A percentile compares a stretch with the other conserved stretches of the same genome.
Evolutionary conservation across 2,797 vertebrate species (phyloP).

Genomic region (Echiichthys vipera): DNA sequence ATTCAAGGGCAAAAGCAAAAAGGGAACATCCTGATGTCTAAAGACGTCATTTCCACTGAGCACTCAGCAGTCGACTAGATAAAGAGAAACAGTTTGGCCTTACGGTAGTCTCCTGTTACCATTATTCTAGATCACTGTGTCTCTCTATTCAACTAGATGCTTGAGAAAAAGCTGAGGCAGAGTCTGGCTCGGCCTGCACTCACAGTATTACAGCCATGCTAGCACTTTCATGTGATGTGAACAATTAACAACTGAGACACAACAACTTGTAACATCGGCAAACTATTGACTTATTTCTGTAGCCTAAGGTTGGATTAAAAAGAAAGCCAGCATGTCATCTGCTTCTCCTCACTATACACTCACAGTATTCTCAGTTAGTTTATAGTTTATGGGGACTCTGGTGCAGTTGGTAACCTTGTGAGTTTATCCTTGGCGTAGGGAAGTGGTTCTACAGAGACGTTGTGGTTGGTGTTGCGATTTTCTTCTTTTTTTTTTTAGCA

Average conservation of each 20-base stretch:
- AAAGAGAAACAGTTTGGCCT: conserved; percentile 54
- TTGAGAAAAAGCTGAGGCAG: conserved; percentile 42
- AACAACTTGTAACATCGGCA: conserved; percentile 34
- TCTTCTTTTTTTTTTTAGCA: conserved; percentile 29
- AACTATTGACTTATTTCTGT: conserved; percentile 36
- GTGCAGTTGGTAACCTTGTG: conserved; percentile 31
- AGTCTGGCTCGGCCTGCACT: conserved; percentile 38
- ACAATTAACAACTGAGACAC: conserved; percentile 40
- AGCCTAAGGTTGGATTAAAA: conserved; percentile 44
- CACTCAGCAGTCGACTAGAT: conserved; percentile 6
- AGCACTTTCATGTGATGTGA: conserved; percentile 31
- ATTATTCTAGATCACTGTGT: not conserved
- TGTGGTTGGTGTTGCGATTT: conserved; percentile 20
- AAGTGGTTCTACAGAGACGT: conserved; percentile 49
- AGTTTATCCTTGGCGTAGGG: conserved; percentile 60
- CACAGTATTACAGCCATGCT: conserved; percentile 59
- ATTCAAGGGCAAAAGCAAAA: conserved; percentile 50
- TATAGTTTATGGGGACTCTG: conserved; percentile 21
- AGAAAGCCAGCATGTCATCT: conserved; percentile 34
- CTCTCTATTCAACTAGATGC: conserved; percentile 21
- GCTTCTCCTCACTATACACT: conserved; percentile 51
- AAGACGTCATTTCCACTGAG: conserved; percentile 9
- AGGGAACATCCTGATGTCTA: conserved; percentile 28
- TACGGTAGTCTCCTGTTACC: conserved; percentile 28
- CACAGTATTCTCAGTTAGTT: conserved; percentile 69